A percentile compares a stretch with the other conserved stretches of the same genome.
phyloP scores from a whole-genome alignment of 2,113 vertebrate genomes.

The Megaptera novaeangliae region DNA sequence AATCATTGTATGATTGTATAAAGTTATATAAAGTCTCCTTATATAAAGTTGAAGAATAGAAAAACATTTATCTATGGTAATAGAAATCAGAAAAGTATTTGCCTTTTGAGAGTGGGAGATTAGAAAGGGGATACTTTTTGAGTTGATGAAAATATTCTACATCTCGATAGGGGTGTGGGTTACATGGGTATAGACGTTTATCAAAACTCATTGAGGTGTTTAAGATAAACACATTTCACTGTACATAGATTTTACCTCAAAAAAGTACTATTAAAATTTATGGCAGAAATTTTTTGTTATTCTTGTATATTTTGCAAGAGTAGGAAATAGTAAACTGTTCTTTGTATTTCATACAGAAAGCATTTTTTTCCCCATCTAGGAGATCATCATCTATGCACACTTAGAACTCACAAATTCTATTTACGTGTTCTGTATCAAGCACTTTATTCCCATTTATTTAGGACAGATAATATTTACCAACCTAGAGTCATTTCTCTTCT shows the following conservation, averaged over 20 bases:
- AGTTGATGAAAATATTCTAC: not conserved
- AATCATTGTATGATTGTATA: not conserved
- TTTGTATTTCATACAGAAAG: not conserved
- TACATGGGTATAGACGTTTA: not conserved
- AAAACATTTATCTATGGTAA: not conserved
- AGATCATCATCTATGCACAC: not conserved
- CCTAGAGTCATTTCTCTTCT: not conserved
- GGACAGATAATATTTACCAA: conserved; percentile 30
- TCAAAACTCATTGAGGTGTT: not conserved
- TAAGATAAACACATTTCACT: not conserved
- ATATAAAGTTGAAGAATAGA: not conserved
- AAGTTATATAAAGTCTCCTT: not conserved
- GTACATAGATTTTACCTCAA: not conserved
- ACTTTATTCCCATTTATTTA: conserved; percentile 17
- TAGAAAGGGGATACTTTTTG: not conserved
- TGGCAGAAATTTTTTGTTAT: not conserved
- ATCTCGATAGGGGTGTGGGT: not conserved
- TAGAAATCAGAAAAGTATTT: not conserved
- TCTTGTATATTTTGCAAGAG: not conserved
- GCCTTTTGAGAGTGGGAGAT: not conserved
- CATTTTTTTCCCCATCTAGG: not conserved
- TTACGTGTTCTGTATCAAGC: not conserved
- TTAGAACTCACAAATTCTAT: conserved; percentile 25
- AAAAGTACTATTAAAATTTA: not conserved
- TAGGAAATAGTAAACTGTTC: not conserved